These are phyloP conservation scores for Rhyacophila brunnea DNA, from an alignment of 1,140 invertebrate genomes.

Conservation along the genomic window DNA sequence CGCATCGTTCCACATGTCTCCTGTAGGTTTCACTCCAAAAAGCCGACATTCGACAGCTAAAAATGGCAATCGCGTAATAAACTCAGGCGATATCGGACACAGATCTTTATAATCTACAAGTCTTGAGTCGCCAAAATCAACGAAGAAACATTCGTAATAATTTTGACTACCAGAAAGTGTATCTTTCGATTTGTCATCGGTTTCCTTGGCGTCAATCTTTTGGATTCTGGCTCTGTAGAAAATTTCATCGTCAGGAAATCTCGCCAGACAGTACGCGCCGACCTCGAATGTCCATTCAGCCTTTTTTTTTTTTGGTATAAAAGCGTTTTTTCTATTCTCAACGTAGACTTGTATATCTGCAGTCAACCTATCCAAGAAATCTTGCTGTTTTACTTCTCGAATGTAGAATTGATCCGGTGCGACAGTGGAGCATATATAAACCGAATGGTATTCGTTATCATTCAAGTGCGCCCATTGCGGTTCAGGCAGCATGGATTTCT, in stretches of 20 bases:
- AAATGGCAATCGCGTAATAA: constrained; percentile 45
- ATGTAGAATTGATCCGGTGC: constrained; percentile 43
- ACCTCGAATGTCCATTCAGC: constrained; percentile 2
- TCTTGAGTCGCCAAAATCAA: constrained; percentile 47
- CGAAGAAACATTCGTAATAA: constrained; percentile 46
- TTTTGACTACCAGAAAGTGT: no score
- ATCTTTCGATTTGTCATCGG: neutral
- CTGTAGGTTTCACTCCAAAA: constrained; percentile 41
- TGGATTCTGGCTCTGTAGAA: constrained; percentile 47
- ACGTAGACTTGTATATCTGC: constrained; percentile 45
- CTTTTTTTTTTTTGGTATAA: constrained; percentile 30
- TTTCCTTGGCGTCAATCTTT: neutral
- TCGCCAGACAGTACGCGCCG: constrained; percentile 45
- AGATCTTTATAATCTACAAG: constrained; percentile 38
- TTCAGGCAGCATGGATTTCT: constrained; percentile 37
- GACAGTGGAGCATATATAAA: constrained; percentile 41
- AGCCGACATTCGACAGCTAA: constrained; percentile 52
- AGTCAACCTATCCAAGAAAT: constrained; percentile 39
- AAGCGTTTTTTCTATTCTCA: constrained; percentile 18
- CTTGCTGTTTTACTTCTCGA: constrained; percentile 41
- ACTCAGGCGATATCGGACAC: constrained; percentile 40
- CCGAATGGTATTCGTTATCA: constrained; percentile 35
- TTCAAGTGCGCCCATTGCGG: constrained; percentile 47
- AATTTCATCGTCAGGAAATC: constrained; percentile 42
- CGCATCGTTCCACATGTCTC: constrained; percentile 43